These are phyloP conservation scores for Erannis defoliaria DNA, from an alignment of 2,888 invertebrate genomes.

Conservation along the genomic window DNA sequence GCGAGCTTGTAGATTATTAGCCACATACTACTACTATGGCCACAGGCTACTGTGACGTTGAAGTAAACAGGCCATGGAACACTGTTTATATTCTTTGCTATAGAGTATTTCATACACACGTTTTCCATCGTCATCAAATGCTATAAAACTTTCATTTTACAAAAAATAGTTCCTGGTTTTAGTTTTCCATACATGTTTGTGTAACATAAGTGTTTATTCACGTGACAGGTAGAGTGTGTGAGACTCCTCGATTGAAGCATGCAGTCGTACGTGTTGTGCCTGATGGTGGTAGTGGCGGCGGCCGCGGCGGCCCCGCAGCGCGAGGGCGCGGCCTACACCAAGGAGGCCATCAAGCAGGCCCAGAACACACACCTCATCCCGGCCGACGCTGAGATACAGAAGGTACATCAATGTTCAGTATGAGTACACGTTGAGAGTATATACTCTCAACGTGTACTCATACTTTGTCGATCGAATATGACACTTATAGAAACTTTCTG, in stretches of 20 bases:
- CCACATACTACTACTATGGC: too few relatives aligned
- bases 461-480: too few relatives aligned
- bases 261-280: conserved; percentile 73
- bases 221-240: conserved; percentile 25
- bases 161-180: too few relatives aligned
- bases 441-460: too few relatives aligned
- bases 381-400: conserved; percentile 94
- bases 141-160: too few relatives aligned
- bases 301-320: conserved; percentile 89
- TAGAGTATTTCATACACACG: not conserved
- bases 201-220: not conserved
- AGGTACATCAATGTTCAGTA: conserved; percentile 73
- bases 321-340: conserved; percentile 93
- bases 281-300: conserved; percentile 80
- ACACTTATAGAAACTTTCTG: too few relatives aligned
- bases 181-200: not conserved
- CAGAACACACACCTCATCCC: conserved; percentile 95
- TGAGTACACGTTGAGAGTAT: too few relatives aligned
- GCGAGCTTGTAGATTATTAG: too few relatives aligned
- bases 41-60: too few relatives aligned
- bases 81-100: too few relatives aligned
- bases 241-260: conserved; percentile 52
- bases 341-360: conserved; percentile 95
- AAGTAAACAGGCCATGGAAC: too few relatives aligned
- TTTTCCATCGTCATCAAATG: not conserved